Percentiles rank a stretch among this genome's conserved stretches.
These are phyloP conservation scores for Carettochelys insculpta DNA, from an alignment of 2,113 vertebrate species.

Conservation along the genomic window DNA sequence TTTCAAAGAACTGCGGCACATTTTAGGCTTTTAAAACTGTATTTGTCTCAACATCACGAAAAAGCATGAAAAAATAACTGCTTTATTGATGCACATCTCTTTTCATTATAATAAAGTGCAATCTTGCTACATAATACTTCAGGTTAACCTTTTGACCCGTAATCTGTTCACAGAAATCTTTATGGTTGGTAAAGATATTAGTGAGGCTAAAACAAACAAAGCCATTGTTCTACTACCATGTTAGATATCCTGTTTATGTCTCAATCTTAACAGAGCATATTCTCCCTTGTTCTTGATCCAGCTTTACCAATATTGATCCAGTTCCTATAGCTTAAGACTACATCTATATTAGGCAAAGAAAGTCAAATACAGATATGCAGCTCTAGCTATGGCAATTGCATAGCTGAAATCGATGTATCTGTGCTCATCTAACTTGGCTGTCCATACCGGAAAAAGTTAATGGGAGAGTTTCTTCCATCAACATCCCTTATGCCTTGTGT, in stretches of 20 bases:
- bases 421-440: no score
- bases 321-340: no score
- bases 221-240: neutral
- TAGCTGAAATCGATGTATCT: no score
- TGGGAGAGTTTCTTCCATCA: no score
- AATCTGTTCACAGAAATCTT: constrained; percentile 62
- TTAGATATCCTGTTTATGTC: neutral
- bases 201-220: constrained; percentile 40
- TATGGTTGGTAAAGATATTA: constrained; percentile 64
- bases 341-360: no score
- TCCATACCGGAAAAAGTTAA: no score
- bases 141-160: constrained; percentile 61
- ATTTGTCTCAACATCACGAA: constrained; percentile 61
- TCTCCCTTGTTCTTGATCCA: neutral
- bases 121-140: constrained; percentile 70
- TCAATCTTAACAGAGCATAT: neutral
- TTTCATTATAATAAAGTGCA: constrained; percentile 66
- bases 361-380: no score
- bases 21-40: constrained; percentile 47
- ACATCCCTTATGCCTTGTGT: no score
- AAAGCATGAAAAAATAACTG: constrained; percentile 48
- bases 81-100: constrained; percentile 63
- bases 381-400: no score
- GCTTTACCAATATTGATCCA: neutral
- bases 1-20: constrained; percentile 50